phyloP scores from a whole-genome alignment of 2,888 invertebrate species.

The Hecatera dysodea region DNA sequence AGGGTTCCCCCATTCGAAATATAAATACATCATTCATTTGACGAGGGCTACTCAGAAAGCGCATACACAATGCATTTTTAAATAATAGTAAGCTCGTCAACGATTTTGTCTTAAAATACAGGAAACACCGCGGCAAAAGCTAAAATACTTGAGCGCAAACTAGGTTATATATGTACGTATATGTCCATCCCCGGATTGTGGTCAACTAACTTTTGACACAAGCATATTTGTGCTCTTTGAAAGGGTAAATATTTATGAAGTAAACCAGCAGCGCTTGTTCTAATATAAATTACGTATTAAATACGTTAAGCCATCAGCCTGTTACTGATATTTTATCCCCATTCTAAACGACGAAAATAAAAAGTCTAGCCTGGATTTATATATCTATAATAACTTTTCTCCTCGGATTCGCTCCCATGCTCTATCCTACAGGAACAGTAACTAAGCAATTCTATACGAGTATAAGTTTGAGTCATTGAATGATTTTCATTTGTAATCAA shows the following conservation, averaged over 20 bases:
- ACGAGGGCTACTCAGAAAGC: not conserved
- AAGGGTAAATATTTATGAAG: constrained; percentile 25
- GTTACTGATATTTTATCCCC: not conserved
- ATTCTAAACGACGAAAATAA: not conserved
- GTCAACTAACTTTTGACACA: constrained; percentile 31
- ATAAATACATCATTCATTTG: constrained; percentile 21
- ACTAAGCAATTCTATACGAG: too few species aligned
- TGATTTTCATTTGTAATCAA: too few species aligned
- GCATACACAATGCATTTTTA: constrained; percentile 6
- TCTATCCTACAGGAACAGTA: too few species aligned
- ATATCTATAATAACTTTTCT: too few species aligned
- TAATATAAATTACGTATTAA: constrained; percentile 3
- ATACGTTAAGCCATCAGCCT: not conserved
- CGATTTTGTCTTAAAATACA: not conserved
- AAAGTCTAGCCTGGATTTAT: too few species aligned
- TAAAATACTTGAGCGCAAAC: not conserved
- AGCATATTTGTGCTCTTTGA: constrained; percentile 28
- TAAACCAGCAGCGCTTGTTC: constrained; percentile 9
- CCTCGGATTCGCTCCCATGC: too few species aligned
- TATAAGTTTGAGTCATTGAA: too few species aligned
- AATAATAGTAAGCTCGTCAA: constrained; percentile 2
- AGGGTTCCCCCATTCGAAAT: not conserved
- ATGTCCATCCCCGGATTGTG: constrained; percentile 27
- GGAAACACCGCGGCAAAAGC: not conserved
- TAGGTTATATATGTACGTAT: not conserved